Percentiles rank a stretch among this genome's conserved stretches.
These are phyloP conservation scores for Agrypnia vestita DNA, from an alignment of 1,140 invertebrate species.

Conservation along the genomic window DNA sequence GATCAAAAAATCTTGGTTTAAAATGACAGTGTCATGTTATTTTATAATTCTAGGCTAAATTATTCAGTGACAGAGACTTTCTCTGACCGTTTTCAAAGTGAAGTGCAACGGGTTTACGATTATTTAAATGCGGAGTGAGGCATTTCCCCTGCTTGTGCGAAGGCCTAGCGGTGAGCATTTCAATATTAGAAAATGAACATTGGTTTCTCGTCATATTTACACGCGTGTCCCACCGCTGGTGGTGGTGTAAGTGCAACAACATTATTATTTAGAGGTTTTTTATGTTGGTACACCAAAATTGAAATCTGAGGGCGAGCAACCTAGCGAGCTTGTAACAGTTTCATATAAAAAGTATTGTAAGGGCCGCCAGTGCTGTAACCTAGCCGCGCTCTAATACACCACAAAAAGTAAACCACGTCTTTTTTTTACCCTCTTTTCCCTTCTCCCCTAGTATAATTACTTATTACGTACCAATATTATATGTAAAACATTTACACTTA, in stretches of 20 bases:
- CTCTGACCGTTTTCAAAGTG: background rate
- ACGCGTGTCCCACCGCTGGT: background rate
- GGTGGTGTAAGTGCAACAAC: background rate
- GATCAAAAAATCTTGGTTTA: background rate
- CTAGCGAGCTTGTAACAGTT: background rate
- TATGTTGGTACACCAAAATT: background rate
- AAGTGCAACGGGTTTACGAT: background rate
- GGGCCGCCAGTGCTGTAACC: constrained; percentile 7
- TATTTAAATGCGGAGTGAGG: background rate
- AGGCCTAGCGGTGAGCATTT: background rate
- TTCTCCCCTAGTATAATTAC: background rate
- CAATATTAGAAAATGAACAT: background rate
- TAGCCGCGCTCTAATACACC: constrained; percentile 24
- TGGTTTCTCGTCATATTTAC: background rate
- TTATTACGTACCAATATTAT: too few species aligned
- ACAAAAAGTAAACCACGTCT: background rate
- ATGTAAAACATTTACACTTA: too few species aligned
- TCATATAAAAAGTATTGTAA: constrained; percentile 22
- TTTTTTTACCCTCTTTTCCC: constrained; percentile 18
- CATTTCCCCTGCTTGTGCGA: background rate
- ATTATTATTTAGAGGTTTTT: constrained; percentile 6
- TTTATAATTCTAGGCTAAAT: constrained; percentile 27
- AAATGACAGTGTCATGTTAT: constrained; percentile 12
- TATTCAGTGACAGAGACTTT: constrained; percentile 12
- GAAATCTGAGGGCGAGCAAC: constrained; percentile 12